A percentile compares a stretch with the other conserved stretches of the same genome.
Evolutionary conservation across 2,797 vertebrate genomes (phyloP).

Genomic region (Melanotaenia nigrans): DNA sequence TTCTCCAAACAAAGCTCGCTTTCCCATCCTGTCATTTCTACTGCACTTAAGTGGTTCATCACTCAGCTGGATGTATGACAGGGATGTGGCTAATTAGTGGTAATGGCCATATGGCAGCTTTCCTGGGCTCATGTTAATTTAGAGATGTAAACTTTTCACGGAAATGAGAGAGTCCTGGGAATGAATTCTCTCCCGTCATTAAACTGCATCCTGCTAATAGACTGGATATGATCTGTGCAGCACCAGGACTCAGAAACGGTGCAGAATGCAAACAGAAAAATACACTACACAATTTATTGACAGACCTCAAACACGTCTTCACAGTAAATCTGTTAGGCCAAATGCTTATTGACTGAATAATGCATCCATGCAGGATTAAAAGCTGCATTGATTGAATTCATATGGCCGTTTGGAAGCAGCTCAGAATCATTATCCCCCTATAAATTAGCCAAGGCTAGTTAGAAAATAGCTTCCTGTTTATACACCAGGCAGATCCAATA

Average conservation of each 20-base stretch:
- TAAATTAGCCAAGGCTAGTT: not conserved
- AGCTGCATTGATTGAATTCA: not conserved
- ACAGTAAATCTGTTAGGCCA: not conserved
- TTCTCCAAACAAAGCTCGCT: constrained; percentile 19
- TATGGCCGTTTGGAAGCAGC: not conserved
- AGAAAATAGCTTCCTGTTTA: not conserved
- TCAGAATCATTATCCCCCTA: not conserved
- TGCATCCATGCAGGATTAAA: not conserved
- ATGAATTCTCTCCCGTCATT: constrained; percentile 42
- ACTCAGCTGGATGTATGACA: constrained; percentile 61
- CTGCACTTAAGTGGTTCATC: constrained; percentile 49
- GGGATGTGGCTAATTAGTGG: constrained; percentile 68
- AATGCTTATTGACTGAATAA: not conserved
- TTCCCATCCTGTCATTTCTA: constrained; percentile 27
- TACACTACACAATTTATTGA: not conserved
- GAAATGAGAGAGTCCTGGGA: constrained; percentile 40
- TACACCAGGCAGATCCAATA: constrained; percentile 1
- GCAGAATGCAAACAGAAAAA: constrained; percentile 4
- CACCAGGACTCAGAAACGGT: not conserved
- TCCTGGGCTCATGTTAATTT: constrained; percentile 55
- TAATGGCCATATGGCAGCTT: constrained; percentile 66
- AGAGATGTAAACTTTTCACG: constrained; percentile 41
- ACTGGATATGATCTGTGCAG: constrained; percentile 3
- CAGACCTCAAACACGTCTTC: not conserved
- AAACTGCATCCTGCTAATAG: constrained; percentile 21